These are phyloP conservation scores for Serilophus lunatus DNA, from an alignment of 2,113 vertebrate genomes.

Conservation along the genomic window DNA sequence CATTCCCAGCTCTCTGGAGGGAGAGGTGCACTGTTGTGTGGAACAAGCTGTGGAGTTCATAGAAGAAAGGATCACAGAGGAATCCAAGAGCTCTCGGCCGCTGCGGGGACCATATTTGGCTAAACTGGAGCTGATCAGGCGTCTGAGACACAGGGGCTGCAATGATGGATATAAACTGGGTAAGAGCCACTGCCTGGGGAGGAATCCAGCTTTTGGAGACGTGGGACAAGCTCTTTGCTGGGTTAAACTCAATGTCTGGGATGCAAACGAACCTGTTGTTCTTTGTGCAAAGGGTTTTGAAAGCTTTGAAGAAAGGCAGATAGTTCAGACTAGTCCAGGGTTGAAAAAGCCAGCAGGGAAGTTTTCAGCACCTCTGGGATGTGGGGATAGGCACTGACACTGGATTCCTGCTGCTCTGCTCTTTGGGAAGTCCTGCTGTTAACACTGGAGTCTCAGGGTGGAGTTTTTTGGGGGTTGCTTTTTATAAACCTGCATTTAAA, in stretches of 20 bases:
- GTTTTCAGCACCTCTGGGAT: neutral
- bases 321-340: neutral
- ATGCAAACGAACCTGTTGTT: accelerated
- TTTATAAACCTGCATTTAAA: neutral
- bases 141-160: constrained; percentile 80
- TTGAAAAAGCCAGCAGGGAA: neutral
- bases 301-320: too few relatives aligned
- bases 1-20: constrained; percentile 84
- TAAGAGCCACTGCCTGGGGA: constrained; percentile 52
- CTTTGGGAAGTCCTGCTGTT: neutral
- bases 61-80: constrained; percentile 83
- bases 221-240: neutral
- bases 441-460: accelerated
- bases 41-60: constrained; percentile 89
- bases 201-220: neutral
- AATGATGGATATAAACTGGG: constrained; percentile 85
- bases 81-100: constrained; percentile 79
- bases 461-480: neutral
- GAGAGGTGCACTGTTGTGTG: constrained; percentile 84
- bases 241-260: neutral
- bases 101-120: constrained; percentile 91
- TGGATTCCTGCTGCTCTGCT: neutral
- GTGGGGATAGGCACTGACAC: neutral
- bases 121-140: constrained; percentile 87
- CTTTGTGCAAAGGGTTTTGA: neutral